Evolutionary conservation across 2,797 vertebrate species (phyloP).

Genomic region (Gymnodraco acuticeps): DNA sequence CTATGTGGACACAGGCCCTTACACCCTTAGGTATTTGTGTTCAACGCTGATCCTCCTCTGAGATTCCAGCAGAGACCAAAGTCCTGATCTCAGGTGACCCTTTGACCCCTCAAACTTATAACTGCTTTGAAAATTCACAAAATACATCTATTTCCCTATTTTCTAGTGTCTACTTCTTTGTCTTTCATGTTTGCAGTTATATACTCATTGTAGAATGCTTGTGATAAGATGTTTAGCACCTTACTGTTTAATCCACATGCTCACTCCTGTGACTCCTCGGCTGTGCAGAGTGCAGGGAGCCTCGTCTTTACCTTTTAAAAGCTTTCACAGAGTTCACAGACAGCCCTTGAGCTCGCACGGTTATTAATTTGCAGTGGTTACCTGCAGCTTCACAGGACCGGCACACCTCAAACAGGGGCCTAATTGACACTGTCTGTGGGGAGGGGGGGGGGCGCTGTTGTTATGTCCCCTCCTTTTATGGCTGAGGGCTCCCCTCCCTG

Average conservation of each 20-base stretch:
- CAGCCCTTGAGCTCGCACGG: constrained; percentile 46
- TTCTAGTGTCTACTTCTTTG: background rate
- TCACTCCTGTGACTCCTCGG: constrained; percentile 10
- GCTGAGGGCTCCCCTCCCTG: constrained; percentile 46
- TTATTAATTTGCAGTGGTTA: constrained; percentile 72
- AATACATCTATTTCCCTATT: background rate
- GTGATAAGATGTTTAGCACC: background rate
- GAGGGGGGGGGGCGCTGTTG: background rate
- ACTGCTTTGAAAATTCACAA: constrained; percentile 7
- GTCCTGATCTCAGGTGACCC: constrained; percentile 12
- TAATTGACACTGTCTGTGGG: constrained; percentile 72
- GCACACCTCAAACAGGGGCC: constrained; percentile 45
- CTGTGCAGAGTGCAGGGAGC: constrained; percentile 17
- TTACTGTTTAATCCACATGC: background rate
- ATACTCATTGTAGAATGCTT: background rate
- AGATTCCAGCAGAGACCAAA: constrained; percentile 2
- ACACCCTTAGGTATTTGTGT: background rate
- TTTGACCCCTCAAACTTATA: constrained; percentile 16
- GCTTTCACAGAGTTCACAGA: constrained; percentile 42
- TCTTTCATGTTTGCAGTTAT: background rate
- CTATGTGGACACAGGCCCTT: background rate
- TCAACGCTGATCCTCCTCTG: constrained; percentile 4
- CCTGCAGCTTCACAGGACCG: constrained; percentile 65
- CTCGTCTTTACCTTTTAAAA: background rate
- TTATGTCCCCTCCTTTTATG: constrained; percentile 63